Conservation (phyloP, 2,113 vertebrate genomes). For the Ariopsis seemanni region DNA sequence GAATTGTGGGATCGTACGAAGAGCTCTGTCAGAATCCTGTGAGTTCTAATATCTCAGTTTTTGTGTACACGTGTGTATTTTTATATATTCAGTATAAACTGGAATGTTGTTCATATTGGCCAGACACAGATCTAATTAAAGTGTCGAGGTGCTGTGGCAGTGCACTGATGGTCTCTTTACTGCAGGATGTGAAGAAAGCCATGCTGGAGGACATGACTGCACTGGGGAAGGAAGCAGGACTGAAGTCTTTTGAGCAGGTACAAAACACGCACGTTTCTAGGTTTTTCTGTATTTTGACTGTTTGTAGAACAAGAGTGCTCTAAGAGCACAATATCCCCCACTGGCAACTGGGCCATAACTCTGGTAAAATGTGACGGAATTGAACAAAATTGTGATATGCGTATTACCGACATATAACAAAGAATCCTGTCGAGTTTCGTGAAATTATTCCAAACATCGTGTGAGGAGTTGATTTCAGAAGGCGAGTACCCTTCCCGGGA, state of each 20-base stretch:
- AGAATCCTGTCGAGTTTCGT: too few relatives aligned
- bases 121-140: not conserved
- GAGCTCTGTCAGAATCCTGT: constrained; percentile 78
- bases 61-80: not conserved
- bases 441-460: too few relatives aligned
- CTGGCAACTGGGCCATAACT: too few relatives aligned
- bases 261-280: not conserved
- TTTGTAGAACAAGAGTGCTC: too few relatives aligned
- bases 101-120: not conserved
- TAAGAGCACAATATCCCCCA: too few relatives aligned
- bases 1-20: constrained; percentile 68
- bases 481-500: too few relatives aligned
- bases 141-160: not conserved
- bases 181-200: constrained; percentile 70
- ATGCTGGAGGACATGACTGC: constrained; percentile 73
- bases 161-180: not conserved
- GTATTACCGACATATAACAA: too few relatives aligned
- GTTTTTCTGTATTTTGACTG: too few relatives aligned
- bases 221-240: constrained; percentile 70
- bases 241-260: constrained; percentile 79
- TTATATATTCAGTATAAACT: not conserved
- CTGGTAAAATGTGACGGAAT: too few relatives aligned
- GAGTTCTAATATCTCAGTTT: constrained; percentile 27
- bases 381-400: too few relatives aligned
- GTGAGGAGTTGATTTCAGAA: too few relatives aligned